Percentiles rank a stretch among this genome's conserved stretches.
Conservation (phyloP, 2,113 vertebrate genomes). For the Protomyctophum bolini region DNA sequence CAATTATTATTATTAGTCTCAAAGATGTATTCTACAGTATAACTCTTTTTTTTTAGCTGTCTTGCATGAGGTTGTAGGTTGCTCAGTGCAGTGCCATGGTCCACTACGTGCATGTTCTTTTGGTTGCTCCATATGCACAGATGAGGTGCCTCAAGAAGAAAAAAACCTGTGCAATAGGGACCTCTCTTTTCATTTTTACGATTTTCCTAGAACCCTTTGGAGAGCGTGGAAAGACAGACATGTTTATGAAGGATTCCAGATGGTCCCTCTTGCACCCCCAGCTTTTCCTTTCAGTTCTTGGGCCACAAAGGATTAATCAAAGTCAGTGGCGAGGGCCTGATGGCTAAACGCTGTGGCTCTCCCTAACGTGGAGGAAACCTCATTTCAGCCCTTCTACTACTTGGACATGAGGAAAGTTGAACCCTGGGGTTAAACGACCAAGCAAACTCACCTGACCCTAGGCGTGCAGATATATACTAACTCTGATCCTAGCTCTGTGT, state of each 20-base stretch:
- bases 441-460: slow-evolving; percentile 47
- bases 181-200: slow-evolving; percentile 81
- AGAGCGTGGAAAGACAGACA: slow-evolving; percentile 80
- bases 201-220: slow-evolving; percentile 83
- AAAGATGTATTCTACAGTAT: slow-evolving; percentile 58
- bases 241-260: slow-evolving; percentile 86
- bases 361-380: slow-evolving; percentile 56
- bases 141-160: slow-evolving; percentile 65
- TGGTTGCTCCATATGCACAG: slow-evolving; percentile 58
- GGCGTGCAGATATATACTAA: slow-evolving; percentile 36
- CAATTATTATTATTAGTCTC: slow-evolving; percentile 59
- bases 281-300: slow-evolving; percentile 74
- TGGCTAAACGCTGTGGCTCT: slow-evolving; percentile 73
- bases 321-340: slow-evolving; percentile 70
- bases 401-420: slow-evolving; percentile 52
- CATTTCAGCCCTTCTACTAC: slow-evolving; percentile 57
- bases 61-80: slow-evolving; percentile 30
- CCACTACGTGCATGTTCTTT: slow-evolving; percentile 34
- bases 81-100: slow-evolving; percentile 31
- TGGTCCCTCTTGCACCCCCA: slow-evolving; percentile 77
- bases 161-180: slow-evolving; percentile 68
- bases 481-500: slow-evolving; percentile 30
- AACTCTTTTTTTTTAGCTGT: slow-evolving; percentile 14
- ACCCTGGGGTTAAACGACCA: slow-evolving; percentile 57
- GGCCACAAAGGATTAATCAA: slow-evolving; percentile 82